Conservation (phyloP, 2,113 vertebrate genomes). For the Calonectris borealis region DNA sequence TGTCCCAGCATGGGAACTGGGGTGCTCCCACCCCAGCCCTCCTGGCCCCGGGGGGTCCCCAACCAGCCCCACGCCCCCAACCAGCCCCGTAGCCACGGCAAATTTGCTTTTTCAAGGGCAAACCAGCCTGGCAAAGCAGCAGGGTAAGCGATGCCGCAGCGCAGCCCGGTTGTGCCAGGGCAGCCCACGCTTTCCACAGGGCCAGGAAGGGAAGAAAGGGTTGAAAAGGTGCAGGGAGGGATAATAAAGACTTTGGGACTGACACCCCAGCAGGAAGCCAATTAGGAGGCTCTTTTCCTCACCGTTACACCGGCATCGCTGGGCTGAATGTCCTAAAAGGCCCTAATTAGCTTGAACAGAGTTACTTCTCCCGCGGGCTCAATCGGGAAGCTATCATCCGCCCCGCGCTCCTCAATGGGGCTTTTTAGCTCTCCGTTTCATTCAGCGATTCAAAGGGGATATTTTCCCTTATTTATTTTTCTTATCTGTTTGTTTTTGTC, state of each 20-base stretch:
- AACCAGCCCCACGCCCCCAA: accelerated
- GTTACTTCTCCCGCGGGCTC: conserved; percentile 21
- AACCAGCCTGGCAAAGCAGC: neutral
- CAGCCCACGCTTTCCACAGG: neutral
- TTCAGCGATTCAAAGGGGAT: conserved; percentile 49
- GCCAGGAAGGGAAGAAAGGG: conserved; percentile 13
- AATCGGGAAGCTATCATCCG: conserved; percentile 29
- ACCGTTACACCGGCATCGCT: neutral
- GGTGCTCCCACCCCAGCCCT: neutral
- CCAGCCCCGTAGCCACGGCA: accelerated
- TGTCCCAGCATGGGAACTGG: accelerated
- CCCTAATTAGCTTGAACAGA: conserved; percentile 67
- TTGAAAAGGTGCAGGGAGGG: conserved; percentile 36
- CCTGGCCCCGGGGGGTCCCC: no score
- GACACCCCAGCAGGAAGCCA: conserved; percentile 71
- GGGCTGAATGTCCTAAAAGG: conserved; percentile 62
- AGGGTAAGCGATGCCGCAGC: neutral
- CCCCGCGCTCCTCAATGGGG: neutral
- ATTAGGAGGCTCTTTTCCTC: conserved; percentile 71
- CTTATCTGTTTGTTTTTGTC: conserved; percentile 39
- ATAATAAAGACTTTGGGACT: conserved; percentile 49
- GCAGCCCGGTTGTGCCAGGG: neutral
- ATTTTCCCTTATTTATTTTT: conserved; percentile 56
- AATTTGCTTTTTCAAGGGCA: neutral
- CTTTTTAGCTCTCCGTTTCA: conserved; percentile 46